phyloP scores from a whole-genome alignment of 2,113 vertebrate species.

The Hypomesus transpacificus region DNA sequence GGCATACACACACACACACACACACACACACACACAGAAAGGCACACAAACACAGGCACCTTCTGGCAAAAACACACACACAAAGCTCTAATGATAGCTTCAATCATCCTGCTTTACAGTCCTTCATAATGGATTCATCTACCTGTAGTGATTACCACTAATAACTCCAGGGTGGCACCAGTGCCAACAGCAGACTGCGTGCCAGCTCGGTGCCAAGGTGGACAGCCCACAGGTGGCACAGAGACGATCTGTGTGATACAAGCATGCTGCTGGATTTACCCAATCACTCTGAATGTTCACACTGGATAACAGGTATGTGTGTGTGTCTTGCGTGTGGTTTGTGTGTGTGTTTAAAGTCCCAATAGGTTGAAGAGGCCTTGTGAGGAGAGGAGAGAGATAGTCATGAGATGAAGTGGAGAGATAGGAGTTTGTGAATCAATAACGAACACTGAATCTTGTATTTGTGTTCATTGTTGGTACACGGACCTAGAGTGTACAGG shows the following conservation, averaged over 20 bases:
- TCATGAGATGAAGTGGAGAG: neutral
- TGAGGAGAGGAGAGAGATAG: neutral
- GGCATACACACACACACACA: neutral
- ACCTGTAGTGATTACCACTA: neutral
- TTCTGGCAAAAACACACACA: neutral
- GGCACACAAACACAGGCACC: neutral
- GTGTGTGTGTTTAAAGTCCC: constrained; percentile 3
- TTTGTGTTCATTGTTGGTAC: neutral
- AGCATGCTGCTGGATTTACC: neutral
- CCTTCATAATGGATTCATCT: neutral
- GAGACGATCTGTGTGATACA: neutral
- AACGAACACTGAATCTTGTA: neutral
- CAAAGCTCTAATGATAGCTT: neutral
- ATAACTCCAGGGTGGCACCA: neutral
- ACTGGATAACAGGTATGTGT: neutral
- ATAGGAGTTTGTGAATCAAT: neutral
- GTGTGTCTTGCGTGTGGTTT: constrained; percentile 5
- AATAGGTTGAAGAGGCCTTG: neutral
- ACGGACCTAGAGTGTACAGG: neutral
- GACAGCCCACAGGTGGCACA: neutral
- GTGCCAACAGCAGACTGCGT: neutral
- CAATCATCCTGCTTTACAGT: neutral
- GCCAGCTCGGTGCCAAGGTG: neutral
- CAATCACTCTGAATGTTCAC: no score
- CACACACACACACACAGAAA: neutral